Percentiles rank a stretch among this genome's conserved stretches.
These are phyloP conservation scores for Bursaphelenchus okinawaensis DNA, from an alignment of 2,888 invertebrate genomes.

Conservation along the genomic window DNA sequence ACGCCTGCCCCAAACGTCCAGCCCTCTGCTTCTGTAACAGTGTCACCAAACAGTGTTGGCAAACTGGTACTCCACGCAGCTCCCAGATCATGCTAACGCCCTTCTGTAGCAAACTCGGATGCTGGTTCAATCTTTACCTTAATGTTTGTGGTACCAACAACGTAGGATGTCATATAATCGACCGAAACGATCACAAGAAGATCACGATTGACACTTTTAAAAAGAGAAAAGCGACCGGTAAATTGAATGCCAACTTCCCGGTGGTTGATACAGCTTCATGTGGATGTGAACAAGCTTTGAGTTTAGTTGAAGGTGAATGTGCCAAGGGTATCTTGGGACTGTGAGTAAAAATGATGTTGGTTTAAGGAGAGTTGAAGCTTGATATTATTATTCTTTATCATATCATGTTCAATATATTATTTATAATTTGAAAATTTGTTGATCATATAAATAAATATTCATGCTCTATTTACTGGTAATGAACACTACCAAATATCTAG, in stretches of 20 bases:
- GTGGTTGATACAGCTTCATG: not conserved
- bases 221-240: not conserved
- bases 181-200: not conserved
- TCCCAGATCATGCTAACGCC: not conserved
- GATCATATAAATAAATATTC: too few species aligned
- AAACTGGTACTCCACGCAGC: not conserved
- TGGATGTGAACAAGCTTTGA: not conserved
- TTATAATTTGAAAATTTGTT: too few species aligned
- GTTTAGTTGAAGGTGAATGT: not conserved
- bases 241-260: not conserved
- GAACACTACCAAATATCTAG: too few species aligned
- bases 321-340: not conserved
- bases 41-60: not conserved
- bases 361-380: too few species aligned
- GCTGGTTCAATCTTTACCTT: not conserved
- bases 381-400: too few species aligned
- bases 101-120: not conserved
- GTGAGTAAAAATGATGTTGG: too few species aligned
- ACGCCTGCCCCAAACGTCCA: not conserved
- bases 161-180: not conserved
- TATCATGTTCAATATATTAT: too few species aligned
- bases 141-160: not conserved
- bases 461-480: too few species aligned
- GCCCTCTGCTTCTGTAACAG: not conserved
- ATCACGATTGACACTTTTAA: not conserved